These are phyloP conservation scores for Chionis minor DNA, from an alignment of 2,113 vertebrate species.

Conservation along the genomic window DNA sequence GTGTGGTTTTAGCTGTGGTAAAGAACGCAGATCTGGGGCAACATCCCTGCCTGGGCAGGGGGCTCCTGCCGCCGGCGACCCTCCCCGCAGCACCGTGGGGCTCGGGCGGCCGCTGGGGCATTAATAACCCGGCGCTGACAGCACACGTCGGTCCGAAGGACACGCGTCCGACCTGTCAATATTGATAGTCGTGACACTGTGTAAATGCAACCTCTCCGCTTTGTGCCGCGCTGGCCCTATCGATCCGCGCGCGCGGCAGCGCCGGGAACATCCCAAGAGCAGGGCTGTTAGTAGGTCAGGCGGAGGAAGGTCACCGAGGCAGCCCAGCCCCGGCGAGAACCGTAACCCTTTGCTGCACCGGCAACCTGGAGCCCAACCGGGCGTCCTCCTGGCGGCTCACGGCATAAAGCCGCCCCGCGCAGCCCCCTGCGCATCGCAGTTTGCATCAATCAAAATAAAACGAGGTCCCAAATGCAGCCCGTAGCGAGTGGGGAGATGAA, in stretches of 20 bases:
- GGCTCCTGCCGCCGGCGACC: fast-evolving
- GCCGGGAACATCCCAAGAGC: not conserved
- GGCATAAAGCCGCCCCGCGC: not conserved
- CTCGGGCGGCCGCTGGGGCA: not conserved
- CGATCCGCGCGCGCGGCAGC: not conserved
- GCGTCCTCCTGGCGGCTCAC: not conserved
- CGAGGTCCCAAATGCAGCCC: not conserved
- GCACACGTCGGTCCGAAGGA: not conserved
- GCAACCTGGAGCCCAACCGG: not conserved
- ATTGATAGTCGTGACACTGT: not conserved
- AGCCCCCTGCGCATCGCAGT: not conserved
- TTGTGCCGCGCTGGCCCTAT: not conserved
- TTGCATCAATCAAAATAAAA: not conserved
- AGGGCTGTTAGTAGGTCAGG: not conserved
- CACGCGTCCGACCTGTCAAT: not conserved
- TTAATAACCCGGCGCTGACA: not conserved
- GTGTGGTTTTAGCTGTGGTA: too few relatives aligned
- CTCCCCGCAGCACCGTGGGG: not conserved
- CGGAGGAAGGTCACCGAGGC: conserved; percentile 3
- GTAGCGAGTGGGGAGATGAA: not conserved
- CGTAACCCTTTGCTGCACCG: not conserved
- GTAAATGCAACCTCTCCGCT: not conserved
- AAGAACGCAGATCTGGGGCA: too few relatives aligned
- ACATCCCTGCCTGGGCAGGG: fast-evolving
- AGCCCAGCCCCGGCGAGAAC: not conserved